Percentiles rank a stretch among this genome's conserved stretches.
phyloP scores from a whole-genome alignment of 1,140 invertebrate genomes.

The Trachelipus rathkii region DNA sequence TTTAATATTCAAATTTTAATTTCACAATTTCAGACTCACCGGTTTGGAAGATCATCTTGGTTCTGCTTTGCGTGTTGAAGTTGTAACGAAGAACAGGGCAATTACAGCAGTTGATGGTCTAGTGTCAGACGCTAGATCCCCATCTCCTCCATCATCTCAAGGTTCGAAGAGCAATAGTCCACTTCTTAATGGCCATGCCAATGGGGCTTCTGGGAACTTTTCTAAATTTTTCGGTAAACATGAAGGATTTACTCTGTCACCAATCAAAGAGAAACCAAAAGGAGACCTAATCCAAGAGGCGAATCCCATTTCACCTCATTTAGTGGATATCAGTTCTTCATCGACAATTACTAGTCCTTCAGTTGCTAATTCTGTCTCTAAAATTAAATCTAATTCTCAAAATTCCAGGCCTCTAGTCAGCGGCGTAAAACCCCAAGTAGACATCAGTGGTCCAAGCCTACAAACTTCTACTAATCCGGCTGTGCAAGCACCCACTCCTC shows the following conservation, averaged over 20 bases:
- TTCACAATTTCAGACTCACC: background rate
- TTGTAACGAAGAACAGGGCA: background rate
- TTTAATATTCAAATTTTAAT: too few relatives aligned
- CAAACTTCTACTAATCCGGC: slow-evolving; percentile 42
- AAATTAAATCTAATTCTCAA: background rate
- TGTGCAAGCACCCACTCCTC: slow-evolving; percentile 30
- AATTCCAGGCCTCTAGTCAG: background rate
- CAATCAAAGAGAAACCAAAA: slow-evolving; percentile 29
- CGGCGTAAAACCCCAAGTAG: slow-evolving; percentile 21
- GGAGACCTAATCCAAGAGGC: slow-evolving; percentile 14
- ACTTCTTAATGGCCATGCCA: slow-evolving; percentile 43
- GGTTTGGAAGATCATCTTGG: background rate
- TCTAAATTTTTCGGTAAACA: slow-evolving; percentile 33
- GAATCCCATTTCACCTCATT: slow-evolving; percentile 4
- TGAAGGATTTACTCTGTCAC: slow-evolving; percentile 39
- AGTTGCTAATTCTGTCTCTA: background rate
- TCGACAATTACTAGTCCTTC: background rate
- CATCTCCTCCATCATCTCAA: slow-evolving; percentile 38
- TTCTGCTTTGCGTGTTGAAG: background rate
- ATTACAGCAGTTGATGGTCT: background rate
- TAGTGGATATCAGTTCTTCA: background rate
- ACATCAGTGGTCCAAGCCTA: slow-evolving; percentile 42
- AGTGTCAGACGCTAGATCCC: slow-evolving; percentile 20
- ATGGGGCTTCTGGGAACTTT: slow-evolving; percentile 4
- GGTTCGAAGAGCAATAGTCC: slow-evolving; percentile 45